phyloP scores from a whole-genome alignment of 2,888 invertebrate species.

The Escarpia spicata region DNA sequence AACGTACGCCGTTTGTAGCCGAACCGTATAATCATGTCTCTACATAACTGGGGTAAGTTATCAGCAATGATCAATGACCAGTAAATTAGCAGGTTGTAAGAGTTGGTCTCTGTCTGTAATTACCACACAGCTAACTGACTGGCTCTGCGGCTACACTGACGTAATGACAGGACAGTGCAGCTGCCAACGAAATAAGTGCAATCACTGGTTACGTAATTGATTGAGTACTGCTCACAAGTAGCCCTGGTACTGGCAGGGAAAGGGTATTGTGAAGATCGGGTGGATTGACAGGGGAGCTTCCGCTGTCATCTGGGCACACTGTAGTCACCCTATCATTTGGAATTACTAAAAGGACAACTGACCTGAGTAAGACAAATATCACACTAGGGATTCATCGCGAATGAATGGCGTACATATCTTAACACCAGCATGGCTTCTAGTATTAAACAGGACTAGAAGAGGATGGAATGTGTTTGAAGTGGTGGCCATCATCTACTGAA shows the following conservation, averaged over 20 bases:
- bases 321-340: not conserved
- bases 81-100: not conserved
- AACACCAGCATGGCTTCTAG: not conserved
- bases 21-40: not conserved
- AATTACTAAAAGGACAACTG: not conserved
- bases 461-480: not conserved
- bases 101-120: not conserved
- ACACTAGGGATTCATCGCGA: not conserved
- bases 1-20: not conserved
- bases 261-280: not conserved
- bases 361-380: not conserved
- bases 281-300: not conserved
- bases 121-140: not conserved
- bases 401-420: not conserved
- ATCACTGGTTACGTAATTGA: not conserved
- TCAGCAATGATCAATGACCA: conserved; percentile 2
- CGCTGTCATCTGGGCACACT: not conserved
- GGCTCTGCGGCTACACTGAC: not conserved
- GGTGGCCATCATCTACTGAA: not conserved
- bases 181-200: not conserved
- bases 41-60: not conserved
- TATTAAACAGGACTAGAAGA: not conserved
- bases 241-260: not conserved
- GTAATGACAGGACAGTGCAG: not conserved
- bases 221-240: not conserved